Evolutionary conservation across 1,140 invertebrate genomes (phyloP), one percentile per base, ranked within the genome.

Genomic region (Panagrolaimus sp.): DNA sequence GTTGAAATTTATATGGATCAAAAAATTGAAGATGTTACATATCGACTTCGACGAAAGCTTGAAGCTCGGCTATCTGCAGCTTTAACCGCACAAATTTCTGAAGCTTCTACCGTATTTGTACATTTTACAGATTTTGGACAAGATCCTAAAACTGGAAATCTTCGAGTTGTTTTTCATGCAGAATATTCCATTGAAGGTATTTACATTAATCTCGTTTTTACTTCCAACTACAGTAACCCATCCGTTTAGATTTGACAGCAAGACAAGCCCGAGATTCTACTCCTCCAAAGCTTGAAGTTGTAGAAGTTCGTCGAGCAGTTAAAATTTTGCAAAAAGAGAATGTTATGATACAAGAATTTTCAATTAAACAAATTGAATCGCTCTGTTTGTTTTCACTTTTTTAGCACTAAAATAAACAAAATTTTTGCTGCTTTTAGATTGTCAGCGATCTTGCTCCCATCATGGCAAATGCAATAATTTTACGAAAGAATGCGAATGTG

Each of bases 101-200:
- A 57, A 57, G 51, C 51, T 8, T 20, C 51, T 20, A 13, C 27
- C 27, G 51, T 57, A 5, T 57, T 25, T 16, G 51, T 57, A 11
- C 51, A 57, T 20, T 57, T 57, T 5, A 57, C 51, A 1, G 51
- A 57, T 20, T 57, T 57, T 16, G 51, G 51, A 16, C 51, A 57
- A 16, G 51, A 57, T 57, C 51, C 51, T 20, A 57, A 57, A 57
- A 57, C 51, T 2, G 51, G 51, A 5, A 57, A 57, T 16, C 51
- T 57, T 5, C 51, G 51, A 13, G 51, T 57, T 11, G 51, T 57
- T 13, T 57, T 57, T 27, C 51, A 57, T 57, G 51, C 51, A 8
- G 51, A 57, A 16, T 57, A 16, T 13, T 57, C 51, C 4, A 16
- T 25, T 11, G 51, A 57, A 20, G 51, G 20, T 5, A 57, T 25